Percentiles rank a stretch among this genome's conserved stretches.
phyloP scores from a whole-genome alignment of 1,140 invertebrate genomes.

The Lepidurus couesii region DNA sequence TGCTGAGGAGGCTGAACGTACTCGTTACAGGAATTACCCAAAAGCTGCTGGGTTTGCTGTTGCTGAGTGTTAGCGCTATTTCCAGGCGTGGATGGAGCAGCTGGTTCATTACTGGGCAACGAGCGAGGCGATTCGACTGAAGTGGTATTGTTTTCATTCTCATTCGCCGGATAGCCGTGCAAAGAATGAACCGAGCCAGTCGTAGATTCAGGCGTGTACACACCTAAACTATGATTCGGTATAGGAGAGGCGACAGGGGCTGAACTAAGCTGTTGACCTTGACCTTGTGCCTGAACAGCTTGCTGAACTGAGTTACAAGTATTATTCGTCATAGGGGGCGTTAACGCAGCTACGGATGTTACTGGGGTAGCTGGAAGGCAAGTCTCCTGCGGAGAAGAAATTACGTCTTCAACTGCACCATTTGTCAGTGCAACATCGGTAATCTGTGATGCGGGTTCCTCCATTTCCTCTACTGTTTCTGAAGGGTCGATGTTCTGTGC shows the following conservation, averaged over 20 bases:
- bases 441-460: background rate
- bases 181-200: constrained; percentile 76
- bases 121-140: constrained; percentile 34
- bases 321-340: background rate
- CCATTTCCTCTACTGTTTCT: background rate
- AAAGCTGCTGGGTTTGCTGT: constrained; percentile 8
- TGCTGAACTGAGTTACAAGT: background rate
- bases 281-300: constrained; percentile 49
- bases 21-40: constrained; percentile 24
- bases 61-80: background rate
- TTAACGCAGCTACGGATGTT: background rate
- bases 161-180: constrained; percentile 53
- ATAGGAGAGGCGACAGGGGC: constrained; percentile 47
- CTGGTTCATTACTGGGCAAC: constrained; percentile 34
- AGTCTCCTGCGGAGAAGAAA: background rate
- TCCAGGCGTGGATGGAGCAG: constrained; percentile 28
- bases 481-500: background rate
- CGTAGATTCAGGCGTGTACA: constrained; percentile 75
- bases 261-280: constrained; percentile 43
- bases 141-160: constrained; percentile 16
- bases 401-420: background rate
- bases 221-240: constrained; percentile 67
- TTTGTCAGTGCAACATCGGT: background rate
- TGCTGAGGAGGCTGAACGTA: constrained; percentile 15
- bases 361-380: background rate